Evolutionary conservation across 2,888 invertebrate genomes (phyloP), one percentile per base, ranked within the genome.

Genomic region (Rhyacophila evoluta): DNA sequence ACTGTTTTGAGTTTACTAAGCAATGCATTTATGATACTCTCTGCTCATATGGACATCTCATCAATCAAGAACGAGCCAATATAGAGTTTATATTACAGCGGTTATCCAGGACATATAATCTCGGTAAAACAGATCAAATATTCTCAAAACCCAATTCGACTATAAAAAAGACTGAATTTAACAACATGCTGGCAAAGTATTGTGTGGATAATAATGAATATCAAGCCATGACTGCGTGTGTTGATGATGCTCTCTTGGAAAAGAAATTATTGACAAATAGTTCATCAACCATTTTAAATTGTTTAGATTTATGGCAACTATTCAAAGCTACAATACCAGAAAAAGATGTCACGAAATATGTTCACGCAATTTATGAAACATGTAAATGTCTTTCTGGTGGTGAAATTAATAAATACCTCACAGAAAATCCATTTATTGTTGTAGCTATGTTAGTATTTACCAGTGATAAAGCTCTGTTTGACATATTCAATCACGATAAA

Each of bases 21-120:
- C 87, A 92, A 85, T 87, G 90, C 81, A 87, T 92, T 82, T 90
- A 92, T 81, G 92, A 93, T 84, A 91, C 92, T 76, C 85, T 94
- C 2, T 88, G 90, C 78, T 90, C 91, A 74, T 93, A 92, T 83
- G 94, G 94, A 0, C 89, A 93, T 83, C 92, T 94, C 75, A 89
- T 90, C 79, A 86, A 89, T 11, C 87, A 88, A 75, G 95, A 95
- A 85, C 86, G 87, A 33, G 86, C 86, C 10, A 87, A 92, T 84
- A 85, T 93, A 37, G 86, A 89, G 81, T 86, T 88, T 83, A 89
- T 93, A 70, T 86, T 95, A 82, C 86, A 89, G 1, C 90, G 95
- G 84, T 86, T 94, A 70, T 91, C 92, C 81, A 88, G 90, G 77
- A 91, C 90, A 11, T 89, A 89, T 83, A 90, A 89, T 84, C 85